Evolutionary conservation across 2,113 vertebrate species (phyloP).

Genomic region (Centropus bengalensis): DNA sequence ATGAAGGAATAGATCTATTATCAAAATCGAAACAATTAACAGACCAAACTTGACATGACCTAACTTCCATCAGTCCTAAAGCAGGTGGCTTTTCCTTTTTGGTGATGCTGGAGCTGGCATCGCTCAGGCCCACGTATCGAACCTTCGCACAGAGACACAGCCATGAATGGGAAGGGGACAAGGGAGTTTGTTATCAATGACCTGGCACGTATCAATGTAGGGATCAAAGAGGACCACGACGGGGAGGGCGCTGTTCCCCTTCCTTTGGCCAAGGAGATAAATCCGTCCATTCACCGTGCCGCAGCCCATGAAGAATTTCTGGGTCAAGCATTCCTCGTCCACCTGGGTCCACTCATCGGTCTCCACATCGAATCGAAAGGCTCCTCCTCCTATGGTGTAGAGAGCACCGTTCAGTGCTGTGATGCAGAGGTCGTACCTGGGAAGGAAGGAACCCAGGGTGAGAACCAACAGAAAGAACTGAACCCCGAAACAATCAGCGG

Average conservation of each 20-base stretch:
- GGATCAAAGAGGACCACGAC: constrained; percentile 86
- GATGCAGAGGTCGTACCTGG: constrained; percentile 87
- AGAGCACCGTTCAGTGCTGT: constrained; percentile 85
- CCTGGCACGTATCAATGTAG: constrained; percentile 81
- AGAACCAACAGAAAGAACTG: background rate
- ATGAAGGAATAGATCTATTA: background rate
- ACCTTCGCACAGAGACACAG: constrained; percentile 76
- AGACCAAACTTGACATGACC: background rate
- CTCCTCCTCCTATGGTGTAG: constrained; percentile 86
- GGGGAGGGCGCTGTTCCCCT: constrained; percentile 75
- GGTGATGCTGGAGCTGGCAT: background rate
- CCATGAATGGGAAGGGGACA: constrained; percentile 86
- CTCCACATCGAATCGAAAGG: constrained; percentile 83
- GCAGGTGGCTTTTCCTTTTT: background rate
- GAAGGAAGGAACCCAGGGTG: background rate
- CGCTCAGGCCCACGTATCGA: background rate
- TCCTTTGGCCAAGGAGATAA: constrained; percentile 85
- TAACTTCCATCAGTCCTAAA: background rate
- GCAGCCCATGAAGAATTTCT: constrained; percentile 88
- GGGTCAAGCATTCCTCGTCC: constrained; percentile 79
- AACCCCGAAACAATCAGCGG: background rate
- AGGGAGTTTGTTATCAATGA: constrained; percentile 79
- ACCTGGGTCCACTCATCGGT: constrained; percentile 85
- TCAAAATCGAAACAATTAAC: background rate
- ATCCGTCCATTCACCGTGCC: constrained; percentile 80